These are phyloP conservation scores for Drosophila lacertosa DNA, from an alignment of 1,140 invertebrate genomes.

Conservation along the genomic window DNA sequence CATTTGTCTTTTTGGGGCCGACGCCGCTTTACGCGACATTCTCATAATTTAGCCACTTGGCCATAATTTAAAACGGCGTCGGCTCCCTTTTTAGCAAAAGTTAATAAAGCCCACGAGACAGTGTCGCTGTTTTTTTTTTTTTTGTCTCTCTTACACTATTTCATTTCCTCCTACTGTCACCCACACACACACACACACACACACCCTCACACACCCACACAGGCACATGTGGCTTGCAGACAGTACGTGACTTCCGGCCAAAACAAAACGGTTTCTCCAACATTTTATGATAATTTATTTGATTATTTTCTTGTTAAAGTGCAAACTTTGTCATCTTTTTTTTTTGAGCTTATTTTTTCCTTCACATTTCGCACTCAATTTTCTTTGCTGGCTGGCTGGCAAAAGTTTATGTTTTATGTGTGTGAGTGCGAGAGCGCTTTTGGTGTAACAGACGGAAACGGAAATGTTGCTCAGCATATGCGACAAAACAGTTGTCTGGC, in stretches of 20 bases:
- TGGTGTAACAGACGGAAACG: constrained; percentile 63
- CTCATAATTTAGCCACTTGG: constrained; percentile 79
- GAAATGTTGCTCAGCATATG: constrained; percentile 81
- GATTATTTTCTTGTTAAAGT: constrained; percentile 82
- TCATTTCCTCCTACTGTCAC: constrained; percentile 10
- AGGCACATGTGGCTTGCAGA: constrained; percentile 54
- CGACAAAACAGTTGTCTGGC: constrained; percentile 45
- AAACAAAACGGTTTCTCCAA: constrained; percentile 77
- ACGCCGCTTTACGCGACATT: constrained; percentile 69
- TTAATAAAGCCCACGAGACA: constrained; percentile 44
- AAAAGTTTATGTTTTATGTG: constrained; percentile 53
- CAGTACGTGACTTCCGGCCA: constrained; percentile 81
- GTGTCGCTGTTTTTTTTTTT: not conserved
- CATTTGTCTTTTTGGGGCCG: constrained; percentile 65
- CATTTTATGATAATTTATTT: constrained; percentile 82
- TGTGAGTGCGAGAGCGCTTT: constrained; percentile 7
- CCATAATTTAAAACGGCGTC: constrained; percentile 68
- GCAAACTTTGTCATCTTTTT: constrained; percentile 75
- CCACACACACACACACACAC: constrained; percentile 10
- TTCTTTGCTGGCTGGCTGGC: constrained; percentile 40
- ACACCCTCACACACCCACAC: constrained; percentile 1
- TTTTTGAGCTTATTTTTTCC: constrained; percentile 8
- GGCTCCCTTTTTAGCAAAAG: constrained; percentile 39
- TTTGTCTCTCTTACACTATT: not conserved
- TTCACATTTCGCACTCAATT: constrained; percentile 34